These are phyloP conservation scores for Drosophila novamexicana DNA, from an alignment of 1,140 invertebrate species.

Conservation along the genomic window DNA sequence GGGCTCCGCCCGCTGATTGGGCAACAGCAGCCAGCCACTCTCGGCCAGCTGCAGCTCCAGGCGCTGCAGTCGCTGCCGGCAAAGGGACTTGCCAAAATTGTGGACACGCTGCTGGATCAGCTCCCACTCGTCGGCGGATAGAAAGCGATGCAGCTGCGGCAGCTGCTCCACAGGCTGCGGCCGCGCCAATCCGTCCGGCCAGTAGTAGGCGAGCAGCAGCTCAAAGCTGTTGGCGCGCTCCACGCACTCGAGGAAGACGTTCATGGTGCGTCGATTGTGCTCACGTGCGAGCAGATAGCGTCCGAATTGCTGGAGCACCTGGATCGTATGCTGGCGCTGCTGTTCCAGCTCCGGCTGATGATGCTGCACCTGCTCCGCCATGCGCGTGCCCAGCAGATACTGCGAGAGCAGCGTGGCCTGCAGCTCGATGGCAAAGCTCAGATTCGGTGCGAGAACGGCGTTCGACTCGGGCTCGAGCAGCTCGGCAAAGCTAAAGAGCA, in stretches of 20 bases:
- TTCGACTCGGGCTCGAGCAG: constrained; percentile 36
- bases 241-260: constrained; percentile 70
- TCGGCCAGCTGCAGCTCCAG: constrained; percentile 57
- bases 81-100: constrained; percentile 72
- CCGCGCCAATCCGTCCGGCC: constrained; percentile 56
- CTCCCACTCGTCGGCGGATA: constrained; percentile 64
- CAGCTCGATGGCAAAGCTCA: constrained; percentile 63
- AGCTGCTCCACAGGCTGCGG: neutral
- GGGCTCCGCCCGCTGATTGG: constrained; percentile 2
- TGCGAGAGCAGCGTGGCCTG: constrained; percentile 69
- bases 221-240: constrained; percentile 61
- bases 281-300: constrained; percentile 55
- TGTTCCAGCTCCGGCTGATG: constrained; percentile 46
- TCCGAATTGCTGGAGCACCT: constrained; percentile 62
- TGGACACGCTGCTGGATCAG: constrained; percentile 70
- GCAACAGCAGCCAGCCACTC: constrained; percentile 45
- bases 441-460: constrained; percentile 28
- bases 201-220: constrained; percentile 60
- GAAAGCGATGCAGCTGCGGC: constrained; percentile 50
- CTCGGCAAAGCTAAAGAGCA: constrained; percentile 64
- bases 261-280: constrained; percentile 73
- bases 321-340: constrained; percentile 43
- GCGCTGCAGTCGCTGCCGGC: constrained; percentile 62
- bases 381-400: constrained; percentile 66
- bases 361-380: constrained; percentile 67